Evolutionary conservation across 2,888 invertebrate genomes (phyloP), one percentile per base, ranked within the genome.

Genomic region (Abscondita cerata): DNA sequence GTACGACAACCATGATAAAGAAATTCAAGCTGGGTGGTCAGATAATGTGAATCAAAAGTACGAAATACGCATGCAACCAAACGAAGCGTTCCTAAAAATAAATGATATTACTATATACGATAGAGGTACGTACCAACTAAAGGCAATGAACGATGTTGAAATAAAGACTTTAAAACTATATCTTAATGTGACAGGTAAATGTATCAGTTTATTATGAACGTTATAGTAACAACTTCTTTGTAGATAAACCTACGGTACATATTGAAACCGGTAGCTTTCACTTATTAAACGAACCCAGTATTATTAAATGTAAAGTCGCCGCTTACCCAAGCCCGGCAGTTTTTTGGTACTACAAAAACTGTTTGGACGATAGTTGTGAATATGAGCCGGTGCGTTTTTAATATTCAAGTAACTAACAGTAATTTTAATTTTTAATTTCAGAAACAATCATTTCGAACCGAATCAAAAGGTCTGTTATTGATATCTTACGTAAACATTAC

Each of bases 301-400:
- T 73, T 19, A 73, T 89, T 2, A 71, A 74, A 11, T 89, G 89
- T 70, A 71, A 71, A 6, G 85, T 85, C 1, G 76, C 78, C 12
- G 85, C 85, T 1, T 84, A 82, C 76, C 89, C 90, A 0, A 57
- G n/a, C 85, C 89, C 0, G 71, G 76, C 0, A 80, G 89, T 4
- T 75, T 78, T n/a, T 2, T 90, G 89, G 87, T 75, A 67, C 6
- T 86, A 83, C 65, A 75, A 78, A 16, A 78, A 80, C 2, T 86
- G 85, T 65, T 77, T 77, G 33, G 67, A 77, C 57, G 74, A 77
- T 56, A 75, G 74, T 1, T 80, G 80, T 46, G 25, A 62, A 9
- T 74, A 69, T 62, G 44, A 65, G 59, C 46, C 65, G 15, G 81
- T 80, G 72, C 74, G 71, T 65, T 16, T 15, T 3, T 8, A 8